Percentiles rank a stretch among this genome's conserved stretches.
These are phyloP conservation scores for Oenanthe oenanthe DNA, from an alignment of 2,113 vertebrate species.

Conservation along the genomic window DNA sequence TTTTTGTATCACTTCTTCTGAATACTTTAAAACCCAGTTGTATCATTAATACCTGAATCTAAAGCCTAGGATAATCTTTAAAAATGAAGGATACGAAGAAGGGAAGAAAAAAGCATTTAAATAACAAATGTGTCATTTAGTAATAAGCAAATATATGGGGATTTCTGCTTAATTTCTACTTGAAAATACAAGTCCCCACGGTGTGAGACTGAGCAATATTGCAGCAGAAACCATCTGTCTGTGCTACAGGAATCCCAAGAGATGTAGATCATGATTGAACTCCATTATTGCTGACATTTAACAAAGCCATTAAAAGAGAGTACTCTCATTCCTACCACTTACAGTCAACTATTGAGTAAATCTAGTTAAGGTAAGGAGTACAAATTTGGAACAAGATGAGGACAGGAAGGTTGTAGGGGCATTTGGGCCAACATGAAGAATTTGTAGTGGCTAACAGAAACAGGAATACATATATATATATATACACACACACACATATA, in stretches of 20 bases:
- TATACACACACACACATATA: no score
- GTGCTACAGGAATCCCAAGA: neutral
- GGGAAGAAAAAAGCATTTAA: neutral
- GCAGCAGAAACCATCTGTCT: neutral
- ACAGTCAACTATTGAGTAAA: neutral
- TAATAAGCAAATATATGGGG: neutral
- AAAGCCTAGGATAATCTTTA: neutral
- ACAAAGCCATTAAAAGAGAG: conserved; percentile 7
- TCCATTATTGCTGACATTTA: conserved; percentile 29
- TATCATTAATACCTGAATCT: neutral
- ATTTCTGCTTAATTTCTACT: neutral
- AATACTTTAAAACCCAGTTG: neutral
- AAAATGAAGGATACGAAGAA: neutral
- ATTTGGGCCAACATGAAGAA: neutral
- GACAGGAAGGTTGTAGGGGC: neutral
- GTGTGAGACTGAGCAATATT: neutral
- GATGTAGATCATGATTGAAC: conserved; percentile 6
- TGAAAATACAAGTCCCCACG: neutral
- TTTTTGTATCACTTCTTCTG: neutral
- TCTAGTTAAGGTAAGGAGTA: neutral
- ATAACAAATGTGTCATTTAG: neutral
- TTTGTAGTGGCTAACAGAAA: neutral
- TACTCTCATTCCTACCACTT: neutral
- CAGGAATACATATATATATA: neutral
- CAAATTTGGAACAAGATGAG: neutral